Evolutionary conservation across 92 coral and sea anemone species (phyloP), one percentile per base, ranked within the genome.

Genomic region (Bergia sp.): DNA sequence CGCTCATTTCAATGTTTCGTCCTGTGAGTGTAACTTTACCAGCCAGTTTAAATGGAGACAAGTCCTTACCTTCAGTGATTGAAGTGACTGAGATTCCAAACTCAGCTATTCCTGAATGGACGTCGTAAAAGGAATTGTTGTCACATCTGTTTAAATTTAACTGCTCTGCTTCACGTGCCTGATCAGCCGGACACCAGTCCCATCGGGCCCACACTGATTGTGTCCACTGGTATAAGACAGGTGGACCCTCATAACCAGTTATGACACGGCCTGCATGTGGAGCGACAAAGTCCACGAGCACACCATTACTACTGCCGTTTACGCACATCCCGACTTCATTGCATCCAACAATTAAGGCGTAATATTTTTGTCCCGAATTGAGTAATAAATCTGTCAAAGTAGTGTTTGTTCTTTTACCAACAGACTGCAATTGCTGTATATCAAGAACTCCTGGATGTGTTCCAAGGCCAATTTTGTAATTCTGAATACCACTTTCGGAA

Each of bases 171-270:
- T 11, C 10, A 57, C 95, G 77, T 20, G 69, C 77, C 49, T 82
- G 91, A 74, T 94, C 98, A 4, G 93, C 92, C 13, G 86, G 88
- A 57, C 98, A 96, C 98, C 96, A 96, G 29, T 92, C 86, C 98
- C 98, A 96, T 9, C 98, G 85, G 16, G 96, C 98, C 96, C 98
- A 96, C 10, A 92, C 94, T 20, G 96, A 88, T 76, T 90, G 89
- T 39, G 90, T 88, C 95, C 95, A 94, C 89, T 94, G 96, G 77
- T 92, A 94, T 40, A 77, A 73, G 8, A 88, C 85, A 5, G 98
- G 95, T 8, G 96, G 93, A 4, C 96, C 98, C 42, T 40, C 20
- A 47, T 75, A 81, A 21, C 98, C 98, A 72, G 95, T 89, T 37
- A 90, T 45, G 12, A 96, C 95, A 11, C 18, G 45, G 37, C 98